phyloP scores from a whole-genome alignment of 2,888 invertebrate species.

The Caenorhabditis parvicauda region DNA sequence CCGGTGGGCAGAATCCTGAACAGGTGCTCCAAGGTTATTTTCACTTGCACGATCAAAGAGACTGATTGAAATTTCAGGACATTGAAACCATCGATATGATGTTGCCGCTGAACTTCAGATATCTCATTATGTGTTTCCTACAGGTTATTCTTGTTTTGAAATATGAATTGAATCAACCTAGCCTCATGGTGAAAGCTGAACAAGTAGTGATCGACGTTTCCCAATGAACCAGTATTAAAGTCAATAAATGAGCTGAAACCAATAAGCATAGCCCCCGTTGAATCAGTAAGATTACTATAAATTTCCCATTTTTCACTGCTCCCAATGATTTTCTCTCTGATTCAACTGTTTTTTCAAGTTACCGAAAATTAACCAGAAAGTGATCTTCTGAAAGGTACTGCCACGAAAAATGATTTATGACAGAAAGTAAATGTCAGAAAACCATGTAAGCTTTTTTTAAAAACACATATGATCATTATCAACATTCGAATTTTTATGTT shows the following conservation, averaged over 20 bases:
- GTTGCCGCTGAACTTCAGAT: slow-evolving; percentile 49
- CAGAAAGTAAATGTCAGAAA: not conserved
- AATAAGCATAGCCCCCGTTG: no score
- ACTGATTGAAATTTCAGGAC: slow-evolving; percentile 28
- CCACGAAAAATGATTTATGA: not conserved
- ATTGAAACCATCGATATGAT: slow-evolving; percentile 51
- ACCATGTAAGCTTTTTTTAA: not conserved
- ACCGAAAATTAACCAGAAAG: no score
- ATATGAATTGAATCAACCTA: not conserved
- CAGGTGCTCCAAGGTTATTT: slow-evolving; percentile 56
- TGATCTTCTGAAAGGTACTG: not conserved
- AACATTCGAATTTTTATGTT: not conserved
- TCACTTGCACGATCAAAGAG: not conserved
- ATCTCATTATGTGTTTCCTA: slow-evolving; percentile 47
- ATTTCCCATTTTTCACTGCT: no score
- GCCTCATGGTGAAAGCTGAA: not conserved
- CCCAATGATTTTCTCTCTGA: no score
- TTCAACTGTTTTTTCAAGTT: no score
- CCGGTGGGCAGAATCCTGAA: slow-evolving; percentile 65
- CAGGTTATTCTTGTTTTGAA: slow-evolving; percentile 28
- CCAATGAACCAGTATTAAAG: no score
- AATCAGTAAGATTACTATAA: no score
- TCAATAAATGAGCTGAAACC: no score
- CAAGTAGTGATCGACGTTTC: not conserved
- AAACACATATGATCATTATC: not conserved